Conservation (phyloP, 1,140 invertebrate species). For the Anadara kagoshimensis region DNA sequence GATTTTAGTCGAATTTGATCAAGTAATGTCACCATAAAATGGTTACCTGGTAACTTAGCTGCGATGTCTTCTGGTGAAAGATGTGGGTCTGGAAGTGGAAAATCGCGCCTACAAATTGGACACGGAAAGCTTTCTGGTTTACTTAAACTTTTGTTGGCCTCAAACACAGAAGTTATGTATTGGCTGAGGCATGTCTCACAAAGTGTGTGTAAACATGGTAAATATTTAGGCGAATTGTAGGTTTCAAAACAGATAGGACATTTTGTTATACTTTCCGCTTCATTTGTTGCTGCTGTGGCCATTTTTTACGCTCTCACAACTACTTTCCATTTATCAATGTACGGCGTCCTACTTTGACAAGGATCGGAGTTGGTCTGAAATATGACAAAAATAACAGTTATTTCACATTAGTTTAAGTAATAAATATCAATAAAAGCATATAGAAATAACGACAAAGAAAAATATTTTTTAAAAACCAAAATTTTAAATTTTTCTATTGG, state of each 20-base stretch:
- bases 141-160: not conserved
- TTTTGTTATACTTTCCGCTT: constrained; percentile 11
- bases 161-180: not conserved
- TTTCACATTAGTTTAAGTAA: no score
- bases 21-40: no score
- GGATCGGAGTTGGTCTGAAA: no score
- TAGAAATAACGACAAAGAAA: no score
- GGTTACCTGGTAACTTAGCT: not conserved
- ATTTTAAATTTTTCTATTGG: no score
- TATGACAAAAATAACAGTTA: no score
- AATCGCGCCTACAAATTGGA: not conserved
- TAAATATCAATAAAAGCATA: no score
- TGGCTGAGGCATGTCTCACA: constrained; percentile 15
- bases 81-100: not conserved
- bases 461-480: no score
- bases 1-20: not conserved
- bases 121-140: not conserved
- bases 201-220: constrained; percentile 29
- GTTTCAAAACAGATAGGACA: constrained; percentile 28
- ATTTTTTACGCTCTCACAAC: no score
- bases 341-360: no score
- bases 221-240: constrained; percentile 12
- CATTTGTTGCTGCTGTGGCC: not conserved
- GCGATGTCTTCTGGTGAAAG: not conserved
- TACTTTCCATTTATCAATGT: no score